Evolutionary conservation across 2,113 vertebrate species (phyloP), one percentile per base, ranked within the genome.

Genomic region (Oncorhynchus kisutch): DNA sequence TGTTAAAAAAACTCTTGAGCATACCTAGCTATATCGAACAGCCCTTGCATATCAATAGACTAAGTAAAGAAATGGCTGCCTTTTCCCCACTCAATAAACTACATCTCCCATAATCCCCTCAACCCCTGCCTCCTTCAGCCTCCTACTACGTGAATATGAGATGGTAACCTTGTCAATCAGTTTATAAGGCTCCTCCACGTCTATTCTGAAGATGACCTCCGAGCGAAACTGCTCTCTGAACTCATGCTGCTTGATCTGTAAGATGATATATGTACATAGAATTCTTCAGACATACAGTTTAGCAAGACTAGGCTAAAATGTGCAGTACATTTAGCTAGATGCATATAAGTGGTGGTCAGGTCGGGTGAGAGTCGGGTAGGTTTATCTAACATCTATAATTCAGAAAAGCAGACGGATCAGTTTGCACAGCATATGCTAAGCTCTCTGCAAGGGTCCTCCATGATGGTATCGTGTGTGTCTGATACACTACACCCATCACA

Each of bases 161-260:
- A 22, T 29, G 5, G 57, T 78, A 83, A 94, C 92, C 85, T 93
- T 95, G 84, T 92, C 88, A 13, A 85, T 84, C 49, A 86, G 80
- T 78, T 82, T 85, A 76, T 94, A 95, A 18, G 88, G 90, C 78
- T 92, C 84, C 70, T 90, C 72, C 72, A 84, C 82, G 79, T 76
- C 86, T 81, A 92, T 89, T 51, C 67, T 89, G 85, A 93, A 94
- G 81, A 94, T 88, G 18, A 86, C 70, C 83, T 95, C 93, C 39
- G 87, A 88, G 70, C 88, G 89, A 86, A 94, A 93, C 70, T 81
- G 87, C 70, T 95, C 96, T 89, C 94, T 93, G 88, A 95, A 94
- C 39, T 94, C 90, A 72, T 91, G 81, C 79, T 94, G 92, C 82
- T 94, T 94, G 78, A 94, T 88, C 90, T 94, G 73, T 87, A 92